Conservation (phyloP, 92 coral and sea anemone species). For the Umimayanthus kanabou region DNA sequence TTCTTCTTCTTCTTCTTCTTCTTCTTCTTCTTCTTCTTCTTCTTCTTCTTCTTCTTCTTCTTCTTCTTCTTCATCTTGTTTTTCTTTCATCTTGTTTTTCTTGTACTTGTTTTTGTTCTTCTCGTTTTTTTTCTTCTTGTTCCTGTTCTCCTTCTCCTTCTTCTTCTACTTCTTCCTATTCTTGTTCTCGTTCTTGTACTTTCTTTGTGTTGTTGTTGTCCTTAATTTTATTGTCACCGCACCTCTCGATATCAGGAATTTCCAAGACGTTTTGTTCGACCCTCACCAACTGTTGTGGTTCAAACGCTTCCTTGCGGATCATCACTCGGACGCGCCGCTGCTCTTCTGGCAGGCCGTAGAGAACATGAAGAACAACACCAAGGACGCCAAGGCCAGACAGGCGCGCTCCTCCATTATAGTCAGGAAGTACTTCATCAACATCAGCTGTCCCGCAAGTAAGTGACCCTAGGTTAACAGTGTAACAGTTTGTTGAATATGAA, state of each 20-base stretch:
- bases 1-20: too few species aligned
- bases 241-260: constrained; percentile 47
- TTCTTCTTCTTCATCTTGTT: too few species aligned
- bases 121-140: too few species aligned
- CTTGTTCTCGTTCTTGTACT: too few species aligned
- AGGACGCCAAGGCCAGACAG: constrained; percentile 90
- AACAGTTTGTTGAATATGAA: constrained; percentile 65
- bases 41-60: too few species aligned
- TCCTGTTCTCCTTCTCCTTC: too few species aligned
- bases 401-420: constrained; percentile 74
- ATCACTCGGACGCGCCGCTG: constrained; percentile 74
- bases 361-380: constrained; percentile 87
- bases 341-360: constrained; percentile 97
- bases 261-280: constrained; percentile 76
- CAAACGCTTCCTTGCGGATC: constrained; percentile 72
- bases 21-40: too few species aligned
- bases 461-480: neutral
- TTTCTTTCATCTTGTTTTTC: too few species aligned
- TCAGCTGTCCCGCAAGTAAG: constrained; percentile 82
- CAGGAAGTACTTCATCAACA: constrained; percentile 83
- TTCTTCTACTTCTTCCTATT: neutral
- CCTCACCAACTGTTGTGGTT: constrained; percentile 80
- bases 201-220: too few species aligned
- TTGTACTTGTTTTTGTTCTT: too few species aligned
- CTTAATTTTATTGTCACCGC: too few species aligned